These are phyloP conservation scores for Microctenopoma steveboyesi DNA, from an alignment of 2,797 vertebrate genomes.

Conservation along the genomic window DNA sequence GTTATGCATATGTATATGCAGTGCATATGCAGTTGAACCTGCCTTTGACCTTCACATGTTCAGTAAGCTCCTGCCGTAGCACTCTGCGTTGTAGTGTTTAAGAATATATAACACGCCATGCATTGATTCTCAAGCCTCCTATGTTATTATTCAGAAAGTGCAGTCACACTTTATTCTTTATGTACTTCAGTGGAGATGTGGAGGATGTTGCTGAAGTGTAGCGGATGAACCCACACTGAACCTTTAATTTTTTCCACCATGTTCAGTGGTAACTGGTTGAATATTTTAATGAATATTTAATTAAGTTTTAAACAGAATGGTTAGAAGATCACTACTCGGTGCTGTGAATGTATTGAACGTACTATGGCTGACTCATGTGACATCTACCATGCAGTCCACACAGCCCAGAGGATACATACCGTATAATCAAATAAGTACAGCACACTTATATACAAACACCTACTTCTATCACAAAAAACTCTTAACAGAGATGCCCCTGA, in stretches of 20 bases:
- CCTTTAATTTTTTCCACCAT: not conserved
- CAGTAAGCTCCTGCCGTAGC: constrained; percentile 41
- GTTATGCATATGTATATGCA: constrained; percentile 80
- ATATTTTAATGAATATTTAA: too few relatives aligned
- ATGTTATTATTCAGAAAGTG: constrained; percentile 23
- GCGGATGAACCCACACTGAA: constrained; percentile 8
- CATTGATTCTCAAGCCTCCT: constrained; percentile 22
- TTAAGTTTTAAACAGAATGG: constrained; percentile 18
- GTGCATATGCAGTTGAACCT: constrained; percentile 76
- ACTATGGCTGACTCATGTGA: constrained; percentile 16
- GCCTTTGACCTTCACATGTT: constrained; percentile 77
- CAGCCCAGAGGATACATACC: constrained; percentile 12
- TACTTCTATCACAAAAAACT: constrained; percentile 24
- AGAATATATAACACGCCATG: constrained; percentile 20
- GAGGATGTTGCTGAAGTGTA: not conserved
- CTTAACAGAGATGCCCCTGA: constrained; percentile 24
- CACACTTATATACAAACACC: not conserved
- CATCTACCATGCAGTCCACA: constrained; percentile 8
- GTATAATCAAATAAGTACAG: constrained; percentile 6
- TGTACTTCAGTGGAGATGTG: constrained; percentile 12
- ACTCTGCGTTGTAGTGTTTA: constrained; percentile 26
- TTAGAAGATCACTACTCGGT: constrained; percentile 23
- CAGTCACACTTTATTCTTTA: constrained; percentile 15
- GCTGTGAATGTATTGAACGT: constrained; percentile 12
- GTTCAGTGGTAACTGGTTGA: not conserved